These are phyloP conservation scores for Eilema caniola DNA, from an alignment of 2,888 invertebrate species.

Conservation along the genomic window DNA sequence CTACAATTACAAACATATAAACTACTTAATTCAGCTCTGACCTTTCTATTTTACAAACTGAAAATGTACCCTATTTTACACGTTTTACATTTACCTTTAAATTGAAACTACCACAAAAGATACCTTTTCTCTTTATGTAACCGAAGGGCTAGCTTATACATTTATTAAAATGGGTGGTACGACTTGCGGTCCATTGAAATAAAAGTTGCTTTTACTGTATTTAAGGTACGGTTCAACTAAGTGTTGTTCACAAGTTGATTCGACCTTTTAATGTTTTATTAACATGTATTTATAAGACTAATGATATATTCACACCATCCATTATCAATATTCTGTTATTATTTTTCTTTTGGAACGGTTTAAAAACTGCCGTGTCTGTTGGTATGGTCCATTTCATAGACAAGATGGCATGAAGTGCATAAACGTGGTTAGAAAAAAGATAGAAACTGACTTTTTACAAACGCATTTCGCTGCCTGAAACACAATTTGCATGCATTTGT, in stretches of 20 bases:
- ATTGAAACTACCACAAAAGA: conserved; percentile 28
- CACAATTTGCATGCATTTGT: too few relatives aligned
- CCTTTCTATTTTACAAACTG: conserved; percentile 24
- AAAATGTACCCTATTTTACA: conserved; percentile 18
- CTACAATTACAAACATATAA: neutral
- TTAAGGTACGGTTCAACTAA: conserved; percentile 17
- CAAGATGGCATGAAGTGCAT: too few relatives aligned
- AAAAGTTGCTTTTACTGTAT: conserved; percentile 25
- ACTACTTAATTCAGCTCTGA: conserved; percentile 23
- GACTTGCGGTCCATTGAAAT: conserved; percentile 24
- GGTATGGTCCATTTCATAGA: too few relatives aligned
- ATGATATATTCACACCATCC: neutral
- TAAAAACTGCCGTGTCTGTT: neutral
- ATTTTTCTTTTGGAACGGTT: neutral
- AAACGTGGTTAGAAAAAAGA: too few relatives aligned
- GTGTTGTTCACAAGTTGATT: conserved; percentile 9
- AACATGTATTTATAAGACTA: neutral
- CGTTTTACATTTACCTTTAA: conserved; percentile 13
- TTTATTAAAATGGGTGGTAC: conserved; percentile 30
- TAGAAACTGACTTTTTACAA: too few relatives aligned
- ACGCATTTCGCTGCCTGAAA: too few relatives aligned
- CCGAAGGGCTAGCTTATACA: conserved; percentile 20
- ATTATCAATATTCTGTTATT: neutral
- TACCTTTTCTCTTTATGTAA: conserved; percentile 29
- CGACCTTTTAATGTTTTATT: conserved; percentile 13